These are phyloP conservation scores for Calephelis perditalis DNA, from an alignment of 2,888 invertebrate species.

Conservation along the genomic window DNA sequence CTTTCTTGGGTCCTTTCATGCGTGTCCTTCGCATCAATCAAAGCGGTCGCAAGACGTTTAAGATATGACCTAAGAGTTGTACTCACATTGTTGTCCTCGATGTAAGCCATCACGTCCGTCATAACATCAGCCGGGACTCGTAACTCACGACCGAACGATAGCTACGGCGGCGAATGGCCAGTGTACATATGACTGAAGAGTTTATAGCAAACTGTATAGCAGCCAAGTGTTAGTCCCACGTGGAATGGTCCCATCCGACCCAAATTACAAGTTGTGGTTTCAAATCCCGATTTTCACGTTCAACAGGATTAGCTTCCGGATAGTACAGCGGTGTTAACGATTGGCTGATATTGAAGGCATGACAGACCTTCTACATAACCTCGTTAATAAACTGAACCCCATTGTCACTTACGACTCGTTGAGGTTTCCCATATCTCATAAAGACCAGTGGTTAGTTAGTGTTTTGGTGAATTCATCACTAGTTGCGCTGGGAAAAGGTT, in stretches of 20 bases:
- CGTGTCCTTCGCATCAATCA: conserved; percentile 14
- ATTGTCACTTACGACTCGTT: conserved; percentile 42
- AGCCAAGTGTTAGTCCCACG: conserved; percentile 23
- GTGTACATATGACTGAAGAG: neutral
- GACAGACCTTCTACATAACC: conserved; percentile 27
- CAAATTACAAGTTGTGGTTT: neutral
- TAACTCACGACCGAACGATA: conserved; percentile 22
- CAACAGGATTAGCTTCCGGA: conserved; percentile 33
- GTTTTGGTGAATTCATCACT: conserved; percentile 27
- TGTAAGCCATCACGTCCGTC: conserved; percentile 11
- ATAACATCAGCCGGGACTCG: conserved; percentile 11
- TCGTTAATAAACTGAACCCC: conserved; percentile 31
- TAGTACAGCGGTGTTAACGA: conserved; percentile 26
- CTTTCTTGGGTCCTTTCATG: too few species aligned
- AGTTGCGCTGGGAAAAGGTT: conserved; percentile 28
- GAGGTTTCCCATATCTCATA: conserved; percentile 38
- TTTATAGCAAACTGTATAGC: conserved; percentile 28
- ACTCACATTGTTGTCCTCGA: conserved; percentile 13
- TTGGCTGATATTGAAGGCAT: conserved; percentile 22
- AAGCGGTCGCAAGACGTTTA: neutral
- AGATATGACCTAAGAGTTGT: conserved; percentile 14
- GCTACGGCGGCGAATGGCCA: conserved; percentile 18
- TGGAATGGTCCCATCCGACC: neutral
- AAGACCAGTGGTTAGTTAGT: conserved; percentile 29
- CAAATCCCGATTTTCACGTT: too few species aligned